A percentile compares a stretch with the other conserved stretches of the same genome.
Conservation (phyloP, 92 coral and sea anemone genomes). For the Isaurus tuberculatus region DNA sequence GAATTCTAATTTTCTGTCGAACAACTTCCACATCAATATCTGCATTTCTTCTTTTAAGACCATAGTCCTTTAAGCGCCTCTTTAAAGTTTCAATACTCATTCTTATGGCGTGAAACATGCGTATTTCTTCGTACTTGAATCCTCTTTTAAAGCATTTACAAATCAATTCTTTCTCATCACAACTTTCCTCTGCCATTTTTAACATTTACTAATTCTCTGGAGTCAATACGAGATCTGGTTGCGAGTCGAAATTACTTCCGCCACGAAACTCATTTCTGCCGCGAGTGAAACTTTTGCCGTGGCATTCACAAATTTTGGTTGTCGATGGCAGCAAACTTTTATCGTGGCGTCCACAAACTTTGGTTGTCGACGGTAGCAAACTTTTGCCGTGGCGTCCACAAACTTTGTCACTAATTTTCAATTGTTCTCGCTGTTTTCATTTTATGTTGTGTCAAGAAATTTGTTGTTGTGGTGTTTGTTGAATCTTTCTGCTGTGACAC, state of each 20-base stretch:
- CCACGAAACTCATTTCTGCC: neutral
- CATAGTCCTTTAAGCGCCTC: constrained; percentile 34
- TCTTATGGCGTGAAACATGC: constrained; percentile 22
- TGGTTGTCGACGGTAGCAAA: neutral
- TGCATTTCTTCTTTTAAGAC: constrained; percentile 36
- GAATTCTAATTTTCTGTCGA: constrained; percentile 7
- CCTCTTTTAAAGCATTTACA: constrained; percentile 35
- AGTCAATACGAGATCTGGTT: constrained; percentile 25
- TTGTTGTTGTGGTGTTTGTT: constrained; percentile 17
- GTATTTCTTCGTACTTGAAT: constrained; percentile 36
- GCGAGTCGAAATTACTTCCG: constrained; percentile 3
- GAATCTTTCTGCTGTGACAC: constrained; percentile 25
- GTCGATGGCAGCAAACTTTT: neutral
- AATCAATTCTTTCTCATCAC: constrained; percentile 27
- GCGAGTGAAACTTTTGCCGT: constrained; percentile 8
- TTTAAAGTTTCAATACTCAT: constrained; percentile 13
- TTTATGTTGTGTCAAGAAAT: constrained; percentile 1
- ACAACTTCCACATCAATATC: constrained; percentile 44
- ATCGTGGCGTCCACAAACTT: neutral
- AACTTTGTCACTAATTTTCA: neutral
- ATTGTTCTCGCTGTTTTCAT: neutral
- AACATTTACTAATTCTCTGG: neutral
- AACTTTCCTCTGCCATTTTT: constrained; percentile 23
- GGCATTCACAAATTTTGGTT: constrained; percentile 9
- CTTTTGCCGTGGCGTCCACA: neutral